phyloP scores from a whole-genome alignment of 2,113 vertebrate species.

The Isichthys henryi region DNA sequence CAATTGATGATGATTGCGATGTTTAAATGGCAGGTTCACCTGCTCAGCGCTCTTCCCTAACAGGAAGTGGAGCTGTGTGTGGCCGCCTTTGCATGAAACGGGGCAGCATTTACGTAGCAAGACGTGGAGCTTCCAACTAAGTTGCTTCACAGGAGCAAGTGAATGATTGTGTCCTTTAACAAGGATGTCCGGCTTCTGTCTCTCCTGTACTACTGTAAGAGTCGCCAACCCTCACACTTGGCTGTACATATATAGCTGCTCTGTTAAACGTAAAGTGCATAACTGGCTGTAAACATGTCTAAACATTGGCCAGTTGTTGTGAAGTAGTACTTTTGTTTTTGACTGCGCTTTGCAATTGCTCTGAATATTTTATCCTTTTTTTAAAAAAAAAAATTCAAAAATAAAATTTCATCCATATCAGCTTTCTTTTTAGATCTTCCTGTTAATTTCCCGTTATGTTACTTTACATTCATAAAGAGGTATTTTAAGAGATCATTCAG shows the following conservation, averaged over 20 bases:
- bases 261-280: not conserved
- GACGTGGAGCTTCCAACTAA: not conserved
- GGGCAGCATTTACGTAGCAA: not conserved
- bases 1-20: not conserved
- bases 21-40: not conserved
- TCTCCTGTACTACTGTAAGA: not conserved
- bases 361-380: not conserved
- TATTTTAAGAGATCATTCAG: not conserved
- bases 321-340: not conserved
- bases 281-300: not conserved
- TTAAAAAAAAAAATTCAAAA: not conserved
- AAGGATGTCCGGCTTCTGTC: not conserved
- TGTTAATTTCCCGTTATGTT: not conserved
- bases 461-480: not conserved
- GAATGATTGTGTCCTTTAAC: not conserved
- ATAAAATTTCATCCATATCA: not conserved
- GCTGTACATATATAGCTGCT: not conserved
- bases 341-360: not conserved
- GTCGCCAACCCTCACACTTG: not conserved
- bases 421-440: not conserved
- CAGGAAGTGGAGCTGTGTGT: not conserved
- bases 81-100: not conserved
- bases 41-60: not conserved
- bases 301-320: not conserved
- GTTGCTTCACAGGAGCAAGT: not conserved